phyloP scores from a whole-genome alignment of 1,140 invertebrate species.

The Diorhabda carinulata region DNA sequence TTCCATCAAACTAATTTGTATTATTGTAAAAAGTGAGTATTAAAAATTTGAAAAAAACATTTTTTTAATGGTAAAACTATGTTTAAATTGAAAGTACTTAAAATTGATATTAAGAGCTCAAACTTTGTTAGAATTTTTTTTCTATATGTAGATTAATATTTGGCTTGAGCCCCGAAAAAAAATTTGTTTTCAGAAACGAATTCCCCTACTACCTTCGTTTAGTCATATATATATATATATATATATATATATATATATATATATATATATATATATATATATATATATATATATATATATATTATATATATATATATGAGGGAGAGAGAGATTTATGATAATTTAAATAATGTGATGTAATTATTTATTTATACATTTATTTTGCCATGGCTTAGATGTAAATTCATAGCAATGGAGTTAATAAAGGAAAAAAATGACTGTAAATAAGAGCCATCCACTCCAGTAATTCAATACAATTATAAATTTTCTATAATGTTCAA shows the following conservation, averaged over 20 bases:
- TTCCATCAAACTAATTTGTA: too few species aligned
- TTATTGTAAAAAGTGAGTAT: too few species aligned
- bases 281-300: constrained; percentile 4
- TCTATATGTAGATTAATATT: too few species aligned
- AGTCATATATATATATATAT: not conserved
- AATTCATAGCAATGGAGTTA: constrained; percentile 6
- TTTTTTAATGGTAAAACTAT: too few species aligned
- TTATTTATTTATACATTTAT: constrained; percentile 20
- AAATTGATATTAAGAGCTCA: too few species aligned
- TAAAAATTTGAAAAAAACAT: too few species aligned
- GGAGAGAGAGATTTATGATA: not conserved
- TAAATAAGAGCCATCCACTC: constrained; percentile 19
- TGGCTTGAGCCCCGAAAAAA: too few species aligned
- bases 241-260: not conserved
- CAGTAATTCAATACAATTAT: constrained; percentile 20
- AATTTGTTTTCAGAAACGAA: too few species aligned
- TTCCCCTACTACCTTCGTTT: not conserved
- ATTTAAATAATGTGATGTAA: constrained; percentile 5
- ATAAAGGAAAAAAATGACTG: constrained; percentile 12
- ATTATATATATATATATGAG: not conserved
- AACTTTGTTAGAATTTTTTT: too few species aligned
- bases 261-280: not conserved
- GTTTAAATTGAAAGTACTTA: too few species aligned
- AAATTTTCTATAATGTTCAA: not conserved
- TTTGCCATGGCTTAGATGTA: constrained; percentile 14